Evolutionary conservation across 2,797 vertebrate genomes (phyloP).

Genomic region (Eupleurogrammus muticus): DNA sequence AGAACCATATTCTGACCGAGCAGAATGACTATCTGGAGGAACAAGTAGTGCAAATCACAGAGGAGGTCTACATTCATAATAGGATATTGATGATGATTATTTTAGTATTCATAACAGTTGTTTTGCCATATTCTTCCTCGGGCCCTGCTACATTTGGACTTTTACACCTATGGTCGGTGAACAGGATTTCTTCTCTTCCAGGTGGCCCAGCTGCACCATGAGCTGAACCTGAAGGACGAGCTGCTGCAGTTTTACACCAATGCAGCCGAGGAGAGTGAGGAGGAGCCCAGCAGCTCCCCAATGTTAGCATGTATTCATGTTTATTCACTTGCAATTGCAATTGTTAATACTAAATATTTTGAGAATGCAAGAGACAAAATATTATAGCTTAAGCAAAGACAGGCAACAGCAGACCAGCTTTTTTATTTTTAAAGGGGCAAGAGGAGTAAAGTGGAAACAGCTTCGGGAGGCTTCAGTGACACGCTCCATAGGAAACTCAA

Average conservation of each 20-base stretch:
- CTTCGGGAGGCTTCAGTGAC: conserved; percentile 89
- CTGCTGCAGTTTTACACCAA: conserved; percentile 97
- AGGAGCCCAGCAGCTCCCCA: conserved; percentile 87
- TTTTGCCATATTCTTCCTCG: background rate
- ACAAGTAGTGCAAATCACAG: conserved; percentile 92
- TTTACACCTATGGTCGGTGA: background rate
- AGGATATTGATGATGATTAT: too few species aligned
- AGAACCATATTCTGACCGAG: conserved; percentile 92
- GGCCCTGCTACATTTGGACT: background rate
- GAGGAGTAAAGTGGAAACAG: conserved; percentile 84
- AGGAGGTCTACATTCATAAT: conserved; percentile 88
- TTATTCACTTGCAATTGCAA: background rate
- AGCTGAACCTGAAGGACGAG: conserved; percentile 97
- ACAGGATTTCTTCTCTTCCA: conserved; percentile 54
- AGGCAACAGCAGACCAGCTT: background rate
- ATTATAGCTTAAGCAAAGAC: background rate
- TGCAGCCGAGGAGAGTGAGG: conserved; percentile 91
- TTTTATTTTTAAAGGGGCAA: conserved; percentile 62
- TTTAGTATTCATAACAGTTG: too few species aligned
- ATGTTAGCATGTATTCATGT: conserved; percentile 83
- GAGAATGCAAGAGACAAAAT: background rate
- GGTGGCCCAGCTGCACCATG: conserved; percentile 96
- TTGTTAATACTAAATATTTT: background rate
- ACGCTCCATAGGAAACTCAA: conserved; percentile 94
- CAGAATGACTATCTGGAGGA: conserved; percentile 95